Evolutionary conservation across 2,888 invertebrate species (phyloP).

Genomic region (Eulithis prunata): DNA sequence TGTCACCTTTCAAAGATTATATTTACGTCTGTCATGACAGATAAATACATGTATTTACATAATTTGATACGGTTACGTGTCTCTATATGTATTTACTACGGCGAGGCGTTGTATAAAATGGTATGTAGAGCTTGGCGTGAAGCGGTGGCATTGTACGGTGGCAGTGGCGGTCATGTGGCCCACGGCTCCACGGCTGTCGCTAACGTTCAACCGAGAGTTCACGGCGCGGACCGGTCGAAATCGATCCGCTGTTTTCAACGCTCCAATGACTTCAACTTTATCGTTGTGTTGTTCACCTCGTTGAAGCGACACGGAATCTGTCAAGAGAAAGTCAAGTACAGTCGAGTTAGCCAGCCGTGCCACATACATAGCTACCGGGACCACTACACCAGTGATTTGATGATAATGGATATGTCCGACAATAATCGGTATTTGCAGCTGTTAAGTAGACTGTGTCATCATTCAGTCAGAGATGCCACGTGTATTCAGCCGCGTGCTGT

Average conservation of each 20-base stretch:
- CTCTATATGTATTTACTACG: slow-evolving; percentile 21
- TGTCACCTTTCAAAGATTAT: slow-evolving; percentile 56
- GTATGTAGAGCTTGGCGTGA: slow-evolving; percentile 40
- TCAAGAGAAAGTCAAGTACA: slow-evolving; percentile 80
- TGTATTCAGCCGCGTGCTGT: slow-evolving; percentile 50
- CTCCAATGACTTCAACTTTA: slow-evolving; percentile 73
- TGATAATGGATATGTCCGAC: slow-evolving; percentile 73
- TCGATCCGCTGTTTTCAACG: slow-evolving; percentile 73
- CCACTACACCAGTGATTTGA: slow-evolving; percentile 72
- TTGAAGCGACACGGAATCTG: slow-evolving; percentile 76
- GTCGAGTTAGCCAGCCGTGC: slow-evolving; percentile 60
- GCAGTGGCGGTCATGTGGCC: slow-evolving; percentile 52
- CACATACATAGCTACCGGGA: slow-evolving; percentile 59
- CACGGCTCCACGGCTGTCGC: slow-evolving; percentile 57
- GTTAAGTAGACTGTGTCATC: slow-evolving; percentile 67
- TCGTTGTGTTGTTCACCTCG: slow-evolving; percentile 75
- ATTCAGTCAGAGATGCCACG: slow-evolving; percentile 58
- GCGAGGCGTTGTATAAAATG: slow-evolving; percentile 42
- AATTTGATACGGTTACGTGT: slow-evolving; percentile 41
- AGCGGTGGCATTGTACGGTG: slow-evolving; percentile 42
- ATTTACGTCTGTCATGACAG: slow-evolving; percentile 41
- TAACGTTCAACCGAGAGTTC: slow-evolving; percentile 50
- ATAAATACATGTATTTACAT: slow-evolving; percentile 48
- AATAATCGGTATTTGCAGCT: slow-evolving; percentile 55
- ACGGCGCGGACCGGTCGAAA: slow-evolving; percentile 68